phyloP scores from a whole-genome alignment of 2,888 invertebrate species.

The Sclerodermus sp. region DNA sequence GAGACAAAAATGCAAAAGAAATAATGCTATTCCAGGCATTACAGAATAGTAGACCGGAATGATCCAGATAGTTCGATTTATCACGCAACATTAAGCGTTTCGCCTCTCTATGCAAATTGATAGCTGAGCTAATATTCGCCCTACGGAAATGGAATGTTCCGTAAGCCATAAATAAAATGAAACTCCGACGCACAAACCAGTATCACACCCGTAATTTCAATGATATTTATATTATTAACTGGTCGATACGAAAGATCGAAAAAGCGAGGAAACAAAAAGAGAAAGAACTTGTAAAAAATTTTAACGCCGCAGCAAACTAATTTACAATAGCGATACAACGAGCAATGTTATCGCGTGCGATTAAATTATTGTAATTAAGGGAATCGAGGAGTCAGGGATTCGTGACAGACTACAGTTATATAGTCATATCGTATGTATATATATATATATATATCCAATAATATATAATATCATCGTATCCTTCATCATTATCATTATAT shows the following conservation, averaged over 20 bases:
- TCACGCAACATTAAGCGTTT: constrained; percentile 29
- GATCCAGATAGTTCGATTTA: constrained; percentile 9
- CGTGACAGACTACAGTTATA: constrained; percentile 50
- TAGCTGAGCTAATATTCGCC: constrained; percentile 33
- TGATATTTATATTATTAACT: background rate
- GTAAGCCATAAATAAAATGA: constrained; percentile 40
- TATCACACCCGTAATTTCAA: constrained; percentile 11
- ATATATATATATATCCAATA: constrained; percentile 49
- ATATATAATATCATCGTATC: constrained; percentile 56
- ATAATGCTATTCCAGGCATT: too few relatives aligned
- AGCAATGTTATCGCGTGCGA: too few relatives aligned
- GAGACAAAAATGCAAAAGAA: too few relatives aligned
- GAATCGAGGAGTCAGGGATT: constrained; percentile 19
- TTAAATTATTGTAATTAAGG: constrained; percentile 1
- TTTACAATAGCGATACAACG: too few relatives aligned
- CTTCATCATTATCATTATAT: constrained; percentile 57
- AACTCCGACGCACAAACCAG: constrained; percentile 16
- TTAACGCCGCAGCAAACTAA: too few relatives aligned
- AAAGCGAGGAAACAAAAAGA: background rate
- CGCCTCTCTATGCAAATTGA: constrained; percentile 39
- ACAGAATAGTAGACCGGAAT: too few relatives aligned
- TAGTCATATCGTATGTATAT: constrained; percentile 48
- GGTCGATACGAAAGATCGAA: background rate
- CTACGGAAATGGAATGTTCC: constrained; percentile 36
- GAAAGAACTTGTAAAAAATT: background rate